phyloP scores from a whole-genome alignment of 2,888 invertebrate genomes.

The Sceliomorpha sp. region DNA sequence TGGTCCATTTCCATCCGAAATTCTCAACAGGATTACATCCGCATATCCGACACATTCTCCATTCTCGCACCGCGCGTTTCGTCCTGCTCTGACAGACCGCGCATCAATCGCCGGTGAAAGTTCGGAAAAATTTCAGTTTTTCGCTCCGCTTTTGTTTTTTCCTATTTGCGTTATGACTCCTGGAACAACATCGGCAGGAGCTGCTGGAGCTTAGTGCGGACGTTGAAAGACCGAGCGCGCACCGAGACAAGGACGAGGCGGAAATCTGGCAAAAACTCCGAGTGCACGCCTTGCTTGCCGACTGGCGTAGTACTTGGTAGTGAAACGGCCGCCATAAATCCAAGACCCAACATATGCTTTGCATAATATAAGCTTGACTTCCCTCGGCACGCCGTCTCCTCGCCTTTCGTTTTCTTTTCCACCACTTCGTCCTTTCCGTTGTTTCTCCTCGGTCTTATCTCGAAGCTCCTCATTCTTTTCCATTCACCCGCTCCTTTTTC shows the following conservation, averaged over 20 bases:
- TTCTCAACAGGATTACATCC: background rate
- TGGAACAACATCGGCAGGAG: slow-evolving; percentile 4
- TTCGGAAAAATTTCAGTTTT: background rate
- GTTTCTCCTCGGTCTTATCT: slow-evolving; percentile 47
- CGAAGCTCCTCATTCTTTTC: slow-evolving; percentile 30
- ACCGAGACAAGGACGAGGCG: slow-evolving; percentile 45
- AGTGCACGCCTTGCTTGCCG: slow-evolving; percentile 39
- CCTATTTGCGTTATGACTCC: background rate
- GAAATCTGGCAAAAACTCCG: slow-evolving; percentile 58
- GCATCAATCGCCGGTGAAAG: slow-evolving; percentile 4
- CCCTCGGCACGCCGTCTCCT: slow-evolving; percentile 53
- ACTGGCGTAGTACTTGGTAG: slow-evolving; percentile 64
- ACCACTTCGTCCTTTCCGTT: slow-evolving; percentile 48
- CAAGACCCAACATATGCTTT: slow-evolving; percentile 75
- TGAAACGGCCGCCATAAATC: slow-evolving; percentile 77
- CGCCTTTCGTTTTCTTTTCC: slow-evolving; percentile 55
- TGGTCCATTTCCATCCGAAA: background rate
- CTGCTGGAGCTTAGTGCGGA: background rate
- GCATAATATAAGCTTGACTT: slow-evolving; percentile 77
- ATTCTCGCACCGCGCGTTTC: background rate
- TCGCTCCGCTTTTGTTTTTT: background rate
- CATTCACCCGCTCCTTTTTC: slow-evolving; percentile 20
- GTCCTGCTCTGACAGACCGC: background rate
- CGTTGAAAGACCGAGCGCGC: slow-evolving; percentile 15
- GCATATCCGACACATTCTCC: slow-evolving; percentile 1